phyloP scores from a whole-genome alignment of 2,113 vertebrate genomes.

The Sylvietta virens region DNA sequence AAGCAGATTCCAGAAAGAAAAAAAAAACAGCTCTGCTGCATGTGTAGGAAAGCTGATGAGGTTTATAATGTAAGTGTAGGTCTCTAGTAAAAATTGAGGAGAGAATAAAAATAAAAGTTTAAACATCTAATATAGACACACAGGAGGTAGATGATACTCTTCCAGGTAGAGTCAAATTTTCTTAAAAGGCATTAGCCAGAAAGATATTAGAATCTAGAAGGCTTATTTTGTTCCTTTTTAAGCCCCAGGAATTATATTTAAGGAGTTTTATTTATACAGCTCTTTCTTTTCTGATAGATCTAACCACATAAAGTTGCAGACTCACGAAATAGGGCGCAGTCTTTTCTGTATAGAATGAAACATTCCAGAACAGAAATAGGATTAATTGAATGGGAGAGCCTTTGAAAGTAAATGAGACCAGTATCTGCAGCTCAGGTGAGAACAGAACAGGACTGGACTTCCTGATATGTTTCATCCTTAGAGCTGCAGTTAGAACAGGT shows the following conservation, averaged over 20 bases:
- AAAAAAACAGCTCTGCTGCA: neutral
- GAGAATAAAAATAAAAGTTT: neutral
- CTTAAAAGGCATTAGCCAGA: neutral
- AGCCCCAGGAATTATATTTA: neutral
- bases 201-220: neutral
- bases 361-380: neutral
- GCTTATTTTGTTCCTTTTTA: neutral
- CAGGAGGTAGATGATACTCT: neutral
- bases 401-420: neutral
- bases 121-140: neutral
- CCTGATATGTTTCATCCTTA: neutral
- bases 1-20: neutral
- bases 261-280: neutral
- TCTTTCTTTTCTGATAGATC: neutral
- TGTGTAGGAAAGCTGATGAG: neutral
- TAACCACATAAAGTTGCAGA: neutral
- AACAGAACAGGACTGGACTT: neutral
- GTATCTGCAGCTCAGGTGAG: neutral
- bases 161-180: neutral
- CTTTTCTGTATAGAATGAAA: neutral
- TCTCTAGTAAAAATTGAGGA: neutral
- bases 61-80: neutral
- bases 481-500: neutral
- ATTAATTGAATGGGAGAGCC: neutral
- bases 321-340: neutral